Evolutionary conservation across 2,113 vertebrate genomes (phyloP).

Genomic region (Caranx ignobilis): DNA sequence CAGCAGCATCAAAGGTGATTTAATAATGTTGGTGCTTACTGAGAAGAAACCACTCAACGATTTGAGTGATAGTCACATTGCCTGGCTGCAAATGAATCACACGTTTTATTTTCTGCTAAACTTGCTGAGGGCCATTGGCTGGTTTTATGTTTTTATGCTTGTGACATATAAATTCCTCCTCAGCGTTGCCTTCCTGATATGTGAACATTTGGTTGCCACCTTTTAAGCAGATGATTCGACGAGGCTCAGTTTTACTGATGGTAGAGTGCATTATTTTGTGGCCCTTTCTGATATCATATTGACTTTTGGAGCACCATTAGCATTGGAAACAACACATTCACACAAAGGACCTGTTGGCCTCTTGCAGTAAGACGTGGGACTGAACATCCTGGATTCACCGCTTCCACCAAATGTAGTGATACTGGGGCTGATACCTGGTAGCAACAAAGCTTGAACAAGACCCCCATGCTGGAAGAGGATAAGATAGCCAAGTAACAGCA

Average conservation of each 20-base stretch:
- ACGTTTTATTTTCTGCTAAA: background rate
- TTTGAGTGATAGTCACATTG: background rate
- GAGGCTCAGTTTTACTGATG: background rate
- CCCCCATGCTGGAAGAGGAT: no score
- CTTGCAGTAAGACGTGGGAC: no score
- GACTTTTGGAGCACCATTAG: background rate
- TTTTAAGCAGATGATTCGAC: slow-evolving; percentile 5
- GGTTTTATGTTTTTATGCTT: background rate
- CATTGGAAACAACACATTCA: slow-evolving; percentile 2
- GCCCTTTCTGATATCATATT: background rate
- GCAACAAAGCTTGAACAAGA: no score
- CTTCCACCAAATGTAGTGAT: no score
- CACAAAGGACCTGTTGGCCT: no score
- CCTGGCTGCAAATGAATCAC: slow-evolving; percentile 16
- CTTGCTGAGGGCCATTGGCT: background rate
- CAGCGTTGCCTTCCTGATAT: background rate
- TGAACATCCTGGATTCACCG: no score
- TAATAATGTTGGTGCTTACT: background rate
- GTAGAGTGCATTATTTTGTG: background rate
- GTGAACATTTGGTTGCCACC: background rate
- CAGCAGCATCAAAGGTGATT: slow-evolving; percentile 2
- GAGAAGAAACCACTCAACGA: background rate
- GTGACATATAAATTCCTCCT: background rate
- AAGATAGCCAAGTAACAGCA: no score
- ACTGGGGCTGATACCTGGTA: no score